phyloP scores from a whole-genome alignment of 2,797 vertebrate species.

The Oreochromis mossambicus region DNA sequence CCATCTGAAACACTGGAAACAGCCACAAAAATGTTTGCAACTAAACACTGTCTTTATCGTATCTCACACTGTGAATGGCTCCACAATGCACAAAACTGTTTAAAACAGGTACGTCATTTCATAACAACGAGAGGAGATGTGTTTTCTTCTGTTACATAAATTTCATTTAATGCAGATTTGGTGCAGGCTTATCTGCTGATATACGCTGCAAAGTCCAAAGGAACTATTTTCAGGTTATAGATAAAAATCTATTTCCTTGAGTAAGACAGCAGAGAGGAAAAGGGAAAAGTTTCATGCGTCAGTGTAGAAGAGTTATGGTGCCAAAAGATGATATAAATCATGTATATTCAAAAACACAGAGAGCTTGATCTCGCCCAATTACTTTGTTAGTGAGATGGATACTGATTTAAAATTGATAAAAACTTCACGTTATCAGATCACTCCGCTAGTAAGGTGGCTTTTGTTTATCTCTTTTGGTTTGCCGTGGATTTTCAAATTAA shows the following conservation, averaged over 20 bases:
- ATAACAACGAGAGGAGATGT: not conserved
- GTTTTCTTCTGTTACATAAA: not conserved
- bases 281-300: not conserved
- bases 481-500: not conserved
- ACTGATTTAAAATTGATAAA: conserved; percentile 8
- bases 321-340: not conserved
- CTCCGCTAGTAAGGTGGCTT: not conserved
- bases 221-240: not conserved
- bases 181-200: not conserved
- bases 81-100: not conserved
- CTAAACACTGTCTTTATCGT: not conserved
- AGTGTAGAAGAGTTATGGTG: not conserved
- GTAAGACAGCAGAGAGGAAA: not conserved
- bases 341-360: not conserved
- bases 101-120: not conserved
- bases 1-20: not conserved
- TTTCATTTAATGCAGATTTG: not conserved
- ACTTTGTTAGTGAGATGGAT: not conserved
- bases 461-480: not conserved
- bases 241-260: not conserved
- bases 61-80: not conserved
- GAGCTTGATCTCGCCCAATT: conserved; percentile 13
- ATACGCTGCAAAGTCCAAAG: not conserved
- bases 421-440: not conserved
- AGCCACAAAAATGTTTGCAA: not conserved